Percentiles rank a stretch among this genome's conserved stretches.
Evolutionary conservation across 1,140 invertebrate species (phyloP).

Genomic region (Drosophila albomicans): DNA sequence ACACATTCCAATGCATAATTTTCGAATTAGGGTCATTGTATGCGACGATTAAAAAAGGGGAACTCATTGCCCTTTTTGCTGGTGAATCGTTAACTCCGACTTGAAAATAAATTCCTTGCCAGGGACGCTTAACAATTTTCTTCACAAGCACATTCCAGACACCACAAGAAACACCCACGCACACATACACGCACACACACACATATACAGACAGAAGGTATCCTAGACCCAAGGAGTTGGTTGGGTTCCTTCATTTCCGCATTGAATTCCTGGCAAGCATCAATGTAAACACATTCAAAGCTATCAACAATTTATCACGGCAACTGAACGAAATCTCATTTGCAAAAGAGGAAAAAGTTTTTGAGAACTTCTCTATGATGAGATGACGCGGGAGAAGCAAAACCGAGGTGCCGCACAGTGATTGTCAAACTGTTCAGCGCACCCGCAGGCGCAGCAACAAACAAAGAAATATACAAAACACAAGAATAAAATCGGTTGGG

Average conservation of each 20-base stretch:
- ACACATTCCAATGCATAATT: constrained; percentile 57
- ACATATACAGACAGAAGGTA: not conserved
- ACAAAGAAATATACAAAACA: constrained; percentile 36
- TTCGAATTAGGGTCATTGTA: constrained; percentile 66
- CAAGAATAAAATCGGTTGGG: not conserved
- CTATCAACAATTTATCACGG: constrained; percentile 82
- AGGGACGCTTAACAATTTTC: constrained; percentile 52
- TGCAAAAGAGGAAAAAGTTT: constrained; percentile 67
- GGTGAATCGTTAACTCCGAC: constrained; percentile 16
- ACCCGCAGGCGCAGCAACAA: constrained; percentile 22
- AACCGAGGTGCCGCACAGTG: constrained; percentile 32
- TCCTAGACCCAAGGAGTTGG: constrained; percentile 6
- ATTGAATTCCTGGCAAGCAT: constrained; percentile 46
- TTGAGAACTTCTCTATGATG: constrained; percentile 24
- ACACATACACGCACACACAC: not conserved
- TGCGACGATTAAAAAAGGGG: constrained; percentile 43
- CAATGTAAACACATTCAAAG: constrained; percentile 72
- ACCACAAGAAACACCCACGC: constrained; percentile 42
- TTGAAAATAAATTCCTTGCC: constrained; percentile 56
- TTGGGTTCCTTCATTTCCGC: constrained; percentile 36
- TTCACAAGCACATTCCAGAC: constrained; percentile 57
- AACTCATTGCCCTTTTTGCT: not conserved
- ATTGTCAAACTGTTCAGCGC: constrained; percentile 62
- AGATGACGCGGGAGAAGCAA: not conserved
- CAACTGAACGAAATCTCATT: constrained; percentile 78